Evolutionary conservation across 1,140 invertebrate genomes (phyloP).

Genomic region (Platorchestia sp.): DNA sequence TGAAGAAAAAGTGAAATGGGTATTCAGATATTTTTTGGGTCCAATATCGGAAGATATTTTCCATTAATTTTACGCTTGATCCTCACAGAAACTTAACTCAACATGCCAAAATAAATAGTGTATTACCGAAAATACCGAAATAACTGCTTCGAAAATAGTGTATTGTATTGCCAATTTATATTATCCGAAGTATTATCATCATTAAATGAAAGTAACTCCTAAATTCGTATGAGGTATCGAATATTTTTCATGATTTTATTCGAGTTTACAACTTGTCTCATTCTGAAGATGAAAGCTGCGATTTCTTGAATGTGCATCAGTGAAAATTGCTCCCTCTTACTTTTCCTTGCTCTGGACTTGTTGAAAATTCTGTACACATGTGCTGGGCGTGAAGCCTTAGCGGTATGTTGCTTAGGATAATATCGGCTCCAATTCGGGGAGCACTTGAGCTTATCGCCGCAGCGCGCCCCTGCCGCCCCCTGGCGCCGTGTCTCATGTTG

Average conservation of each 20-base stretch:
- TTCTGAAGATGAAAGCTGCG: not conserved
- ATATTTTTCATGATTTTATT: not conserved
- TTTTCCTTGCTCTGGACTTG: not conserved
- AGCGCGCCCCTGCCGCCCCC: not conserved
- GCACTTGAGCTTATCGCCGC: conserved; percentile 12
- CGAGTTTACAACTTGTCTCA: not conserved
- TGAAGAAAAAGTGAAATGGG: too few species aligned
- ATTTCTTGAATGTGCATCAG: not conserved
- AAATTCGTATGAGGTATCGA: not conserved
- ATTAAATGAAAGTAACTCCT: too few species aligned
- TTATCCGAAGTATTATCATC: too few species aligned
- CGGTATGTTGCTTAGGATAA: not conserved
- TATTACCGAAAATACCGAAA: too few species aligned
- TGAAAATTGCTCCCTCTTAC: not conserved
- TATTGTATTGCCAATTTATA: too few species aligned
- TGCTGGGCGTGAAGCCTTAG: not conserved
- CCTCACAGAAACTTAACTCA: too few species aligned
- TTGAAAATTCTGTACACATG: not conserved
- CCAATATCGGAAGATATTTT: too few species aligned
- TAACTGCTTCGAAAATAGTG: too few species aligned
- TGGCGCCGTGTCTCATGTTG: conserved; percentile 13
- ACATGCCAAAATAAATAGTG: too few species aligned
- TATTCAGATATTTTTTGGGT: too few species aligned
- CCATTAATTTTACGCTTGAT: too few species aligned
- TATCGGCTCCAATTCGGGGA: not conserved